A percentile compares a stretch with the other conserved stretches of the same genome.
Conservation (phyloP, 2,888 invertebrate species). For the Tricholauxania praeusta region DNA sequence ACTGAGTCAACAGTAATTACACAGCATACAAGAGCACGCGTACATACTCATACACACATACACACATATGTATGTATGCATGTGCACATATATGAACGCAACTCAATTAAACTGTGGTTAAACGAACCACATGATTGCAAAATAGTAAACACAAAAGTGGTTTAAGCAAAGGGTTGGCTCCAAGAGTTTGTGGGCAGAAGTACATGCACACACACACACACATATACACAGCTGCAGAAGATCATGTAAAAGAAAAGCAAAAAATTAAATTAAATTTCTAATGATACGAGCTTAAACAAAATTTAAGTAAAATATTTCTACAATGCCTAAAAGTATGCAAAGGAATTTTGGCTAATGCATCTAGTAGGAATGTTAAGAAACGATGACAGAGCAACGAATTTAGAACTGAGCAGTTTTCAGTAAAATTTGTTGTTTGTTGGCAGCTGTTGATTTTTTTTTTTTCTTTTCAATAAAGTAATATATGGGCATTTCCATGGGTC, state of each 20-base stretch:
- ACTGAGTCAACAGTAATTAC: slow-evolving; percentile 32
- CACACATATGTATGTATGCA: slow-evolving; percentile 2
- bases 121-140: slow-evolving; percentile 33
- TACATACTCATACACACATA: neutral
- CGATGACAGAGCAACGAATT: too few species aligned
- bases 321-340: too few species aligned
- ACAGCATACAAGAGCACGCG: neutral
- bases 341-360: too few species aligned
- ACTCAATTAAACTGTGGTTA: slow-evolving; percentile 36
- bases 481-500: too few species aligned
- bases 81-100: neutral
- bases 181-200: neutral
- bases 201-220: too few species aligned
- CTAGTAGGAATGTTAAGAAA: too few species aligned
- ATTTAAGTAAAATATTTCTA: slow-evolving; percentile 1
- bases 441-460: too few species aligned
- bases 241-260: too few species aligned
- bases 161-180: neutral
- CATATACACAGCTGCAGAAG: too few species aligned
- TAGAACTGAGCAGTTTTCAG: too few species aligned
- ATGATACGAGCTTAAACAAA: slow-evolving; percentile 23
- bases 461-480: too few species aligned
- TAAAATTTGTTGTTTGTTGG: too few species aligned
- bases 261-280: neutral
- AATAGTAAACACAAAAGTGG: slow-evolving; percentile 6